A percentile compares a stretch with the other conserved stretches of the same genome.
Evolutionary conservation across 2,888 invertebrate species (phyloP).

Genomic region (Dynastes maya): DNA sequence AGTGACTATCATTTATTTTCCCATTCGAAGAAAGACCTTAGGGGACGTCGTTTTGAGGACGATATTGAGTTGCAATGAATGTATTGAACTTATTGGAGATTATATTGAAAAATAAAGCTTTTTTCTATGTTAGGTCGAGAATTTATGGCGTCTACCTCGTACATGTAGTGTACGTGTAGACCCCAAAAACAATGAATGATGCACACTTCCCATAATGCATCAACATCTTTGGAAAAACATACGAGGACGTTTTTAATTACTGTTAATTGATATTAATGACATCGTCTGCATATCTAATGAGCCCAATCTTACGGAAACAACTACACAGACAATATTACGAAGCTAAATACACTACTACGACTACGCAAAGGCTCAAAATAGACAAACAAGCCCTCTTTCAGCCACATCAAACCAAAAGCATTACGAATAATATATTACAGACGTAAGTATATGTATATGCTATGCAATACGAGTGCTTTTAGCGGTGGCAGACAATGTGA

Average conservation of each 20-base stretch:
- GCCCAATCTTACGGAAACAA: slow-evolving; percentile 41
- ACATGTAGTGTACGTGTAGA: too few species aligned
- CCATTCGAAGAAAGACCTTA: too few species aligned
- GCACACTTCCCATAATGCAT: background rate
- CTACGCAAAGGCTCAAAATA: slow-evolving; percentile 20
- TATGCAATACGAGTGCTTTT: slow-evolving; percentile 22
- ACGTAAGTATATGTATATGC: slow-evolving; percentile 8
- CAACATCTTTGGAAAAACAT: slow-evolving; percentile 8
- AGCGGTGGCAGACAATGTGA: slow-evolving; percentile 41
- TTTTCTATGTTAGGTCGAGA: too few species aligned
- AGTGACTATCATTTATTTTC: too few species aligned
- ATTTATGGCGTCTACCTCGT: too few species aligned
- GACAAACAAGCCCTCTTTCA: background rate
- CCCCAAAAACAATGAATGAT: background rate
- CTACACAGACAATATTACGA: background rate
- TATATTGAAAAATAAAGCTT: too few species aligned
- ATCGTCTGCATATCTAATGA: slow-evolving; percentile 50
- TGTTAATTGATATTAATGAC: slow-evolving; percentile 51
- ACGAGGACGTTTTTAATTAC: slow-evolving; percentile 47
- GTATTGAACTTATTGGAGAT: too few species aligned
- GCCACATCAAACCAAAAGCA: background rate
- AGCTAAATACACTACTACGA: background rate
- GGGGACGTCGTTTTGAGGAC: too few species aligned
- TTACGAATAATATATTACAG: background rate
- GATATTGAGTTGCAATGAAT: too few species aligned